These are phyloP conservation scores for Scolopax rusticola DNA, from an alignment of 2,797 vertebrate species.

Conservation along the genomic window DNA sequence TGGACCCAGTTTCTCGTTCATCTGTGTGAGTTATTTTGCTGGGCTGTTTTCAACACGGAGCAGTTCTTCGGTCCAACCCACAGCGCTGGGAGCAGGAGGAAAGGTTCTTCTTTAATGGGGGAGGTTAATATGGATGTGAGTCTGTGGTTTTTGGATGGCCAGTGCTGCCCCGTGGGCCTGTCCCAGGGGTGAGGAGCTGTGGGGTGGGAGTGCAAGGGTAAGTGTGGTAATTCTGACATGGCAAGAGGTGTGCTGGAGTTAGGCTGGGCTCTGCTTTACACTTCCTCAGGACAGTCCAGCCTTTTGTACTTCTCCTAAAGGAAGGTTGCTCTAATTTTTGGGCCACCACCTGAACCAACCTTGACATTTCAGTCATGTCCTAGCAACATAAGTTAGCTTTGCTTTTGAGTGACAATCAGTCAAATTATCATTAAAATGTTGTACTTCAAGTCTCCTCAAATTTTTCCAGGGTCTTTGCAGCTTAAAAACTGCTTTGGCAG, in stretches of 20 bases:
- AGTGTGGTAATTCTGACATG: background rate
- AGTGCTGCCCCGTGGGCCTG: background rate
- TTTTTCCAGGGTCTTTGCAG: background rate
- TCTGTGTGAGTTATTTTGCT: background rate
- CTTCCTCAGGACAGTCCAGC: background rate
- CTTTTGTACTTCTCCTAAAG: background rate
- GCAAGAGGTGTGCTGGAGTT: background rate
- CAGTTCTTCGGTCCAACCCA: background rate
- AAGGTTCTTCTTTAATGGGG: background rate
- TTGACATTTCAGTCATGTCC: background rate
- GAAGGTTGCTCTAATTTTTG: background rate
- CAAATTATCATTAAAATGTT: background rate
- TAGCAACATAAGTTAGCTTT: background rate
- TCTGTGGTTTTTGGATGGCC: background rate
- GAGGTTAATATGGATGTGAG: background rate
- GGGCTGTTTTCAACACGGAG: background rate
- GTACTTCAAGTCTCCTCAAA: background rate
- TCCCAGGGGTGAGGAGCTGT: rapidly evolving
- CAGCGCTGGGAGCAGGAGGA: background rate
- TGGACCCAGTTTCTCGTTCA: background rate
- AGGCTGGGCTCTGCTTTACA: background rate
- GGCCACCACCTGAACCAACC: background rate
- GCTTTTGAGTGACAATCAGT: background rate
- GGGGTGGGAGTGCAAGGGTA: no score
- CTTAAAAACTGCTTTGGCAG: background rate